Conservation (phyloP, 92 coral and sea anemone genomes). For the Palythoa caribaeorum region DNA sequence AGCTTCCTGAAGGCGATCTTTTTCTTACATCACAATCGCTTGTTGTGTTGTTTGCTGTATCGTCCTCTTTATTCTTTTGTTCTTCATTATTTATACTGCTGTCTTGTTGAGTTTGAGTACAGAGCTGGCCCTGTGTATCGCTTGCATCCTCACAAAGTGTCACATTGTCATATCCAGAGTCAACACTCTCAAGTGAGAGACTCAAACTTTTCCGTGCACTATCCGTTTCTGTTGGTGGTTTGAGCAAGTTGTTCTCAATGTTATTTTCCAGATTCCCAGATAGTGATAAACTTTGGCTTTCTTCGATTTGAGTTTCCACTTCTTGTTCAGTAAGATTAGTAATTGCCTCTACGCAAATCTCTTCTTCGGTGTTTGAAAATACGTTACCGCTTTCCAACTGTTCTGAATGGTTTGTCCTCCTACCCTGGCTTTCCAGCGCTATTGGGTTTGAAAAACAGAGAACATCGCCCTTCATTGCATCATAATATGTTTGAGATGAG, state of each 20-base stretch:
- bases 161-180: constrained; percentile 27
- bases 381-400: background rate
- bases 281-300: background rate
- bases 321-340: too few species aligned
- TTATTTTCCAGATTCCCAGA: background rate
- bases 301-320: background rate
- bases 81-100: background rate
- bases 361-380: background rate
- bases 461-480: background rate
- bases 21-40: background rate
- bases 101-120: background rate
- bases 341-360: background rate
- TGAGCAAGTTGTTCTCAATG: background rate
- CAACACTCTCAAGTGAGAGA: constrained; percentile 28
- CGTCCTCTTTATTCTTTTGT: background rate
- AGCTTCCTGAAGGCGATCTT: background rate
- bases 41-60: background rate
- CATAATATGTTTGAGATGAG: background rate
- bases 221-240: background rate
- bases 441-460: constrained; percentile 31
- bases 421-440: background rate
- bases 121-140: background rate
- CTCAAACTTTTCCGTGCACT: background rate
- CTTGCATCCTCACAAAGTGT: constrained; percentile 14
- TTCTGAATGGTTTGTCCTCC: background rate